Conservation (phyloP, 1,140 invertebrate genomes). For the Hypsibius dujardini region DNA sequence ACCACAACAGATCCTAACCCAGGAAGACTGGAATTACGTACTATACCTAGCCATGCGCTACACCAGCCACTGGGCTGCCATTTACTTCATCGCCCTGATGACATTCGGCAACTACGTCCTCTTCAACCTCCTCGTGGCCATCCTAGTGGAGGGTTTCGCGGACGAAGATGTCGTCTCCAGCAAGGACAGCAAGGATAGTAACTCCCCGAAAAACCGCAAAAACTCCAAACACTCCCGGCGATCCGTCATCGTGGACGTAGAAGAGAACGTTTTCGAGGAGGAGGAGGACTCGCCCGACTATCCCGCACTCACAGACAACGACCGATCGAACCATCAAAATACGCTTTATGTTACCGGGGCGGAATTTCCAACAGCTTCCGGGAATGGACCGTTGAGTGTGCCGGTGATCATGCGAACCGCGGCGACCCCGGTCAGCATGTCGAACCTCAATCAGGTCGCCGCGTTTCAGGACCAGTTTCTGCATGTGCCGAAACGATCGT, state of each 20-base stretch:
- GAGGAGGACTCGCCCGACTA: not conserved
- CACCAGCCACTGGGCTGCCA: constrained; percentile 93
- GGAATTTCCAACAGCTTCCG: not conserved
- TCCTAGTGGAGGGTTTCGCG: constrained; percentile 97
- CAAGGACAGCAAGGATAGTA: not conserved
- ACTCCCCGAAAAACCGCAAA: not conserved
- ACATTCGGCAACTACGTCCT: constrained; percentile 99
- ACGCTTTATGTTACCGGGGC: too few species aligned
- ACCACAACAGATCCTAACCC: constrained; percentile 60
- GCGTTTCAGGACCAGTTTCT: not conserved
- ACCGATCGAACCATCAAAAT: too few species aligned
- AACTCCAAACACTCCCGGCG: too few species aligned
- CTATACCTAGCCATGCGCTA: constrained; percentile 98
- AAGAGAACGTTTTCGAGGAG: not conserved
- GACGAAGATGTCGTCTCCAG: constrained; percentile 42
- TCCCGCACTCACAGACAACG: not conserved
- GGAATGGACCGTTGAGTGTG: constrained; percentile 29
- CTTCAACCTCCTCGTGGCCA: constrained; percentile 96
- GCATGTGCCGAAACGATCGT: not conserved
- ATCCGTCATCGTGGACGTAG: not conserved
- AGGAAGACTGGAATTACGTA: constrained; percentile 99
- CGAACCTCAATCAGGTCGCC: not conserved
- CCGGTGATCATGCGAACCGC: constrained; percentile 88
- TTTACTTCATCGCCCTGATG: constrained; percentile 98
- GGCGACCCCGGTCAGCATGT: constrained; percentile 49